A percentile compares a stretch with the other conserved stretches of the same genome.
Conservation (phyloP, 2,888 invertebrate species). For the Dolichomitus sp. region DNA sequence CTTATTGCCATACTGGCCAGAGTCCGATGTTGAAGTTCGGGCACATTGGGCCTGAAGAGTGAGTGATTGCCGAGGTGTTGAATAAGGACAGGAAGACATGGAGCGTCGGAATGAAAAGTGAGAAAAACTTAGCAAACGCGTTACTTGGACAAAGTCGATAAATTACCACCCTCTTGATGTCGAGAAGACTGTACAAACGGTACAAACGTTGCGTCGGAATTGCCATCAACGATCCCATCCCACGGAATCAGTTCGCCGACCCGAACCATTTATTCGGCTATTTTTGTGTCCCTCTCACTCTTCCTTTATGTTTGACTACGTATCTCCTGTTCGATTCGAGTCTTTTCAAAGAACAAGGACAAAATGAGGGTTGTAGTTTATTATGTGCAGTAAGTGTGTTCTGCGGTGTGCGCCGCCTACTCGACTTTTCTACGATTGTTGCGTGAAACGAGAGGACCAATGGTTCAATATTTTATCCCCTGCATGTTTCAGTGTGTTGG, state of each 20-base stretch:
- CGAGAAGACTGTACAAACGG: constrained; percentile 33
- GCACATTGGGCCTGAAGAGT: background rate
- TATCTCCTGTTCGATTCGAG: constrained; percentile 30
- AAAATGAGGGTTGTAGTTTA: constrained; percentile 21
- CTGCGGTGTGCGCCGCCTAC: constrained; percentile 69
- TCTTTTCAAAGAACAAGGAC: constrained; percentile 37
- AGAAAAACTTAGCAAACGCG: constrained; percentile 50
- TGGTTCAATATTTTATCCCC: background rate
- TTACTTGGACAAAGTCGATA: constrained; percentile 70
- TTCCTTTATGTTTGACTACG: constrained; percentile 5
- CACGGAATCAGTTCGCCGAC: constrained; percentile 55
- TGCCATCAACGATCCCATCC: constrained; percentile 36
- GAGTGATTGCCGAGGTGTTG: constrained; percentile 13
- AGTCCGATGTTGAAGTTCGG: background rate
- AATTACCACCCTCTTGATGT: constrained; percentile 72
- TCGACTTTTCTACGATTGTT: constrained; percentile 47
- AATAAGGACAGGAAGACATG: background rate
- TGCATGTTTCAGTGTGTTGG: background rate
- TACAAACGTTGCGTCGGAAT: constrained; percentile 39
- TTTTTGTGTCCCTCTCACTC: constrained; percentile 24
- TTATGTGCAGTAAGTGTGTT: constrained; percentile 51
- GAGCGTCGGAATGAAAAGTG: constrained; percentile 11
- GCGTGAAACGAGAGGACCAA: constrained; percentile 43
- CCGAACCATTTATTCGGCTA: constrained; percentile 57
- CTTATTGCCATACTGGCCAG: constrained; percentile 14